A percentile compares a stretch with the other conserved stretches of the same genome.
phyloP scores from a whole-genome alignment of 1,140 invertebrate genomes.

The Arctopsyche grandis region DNA sequence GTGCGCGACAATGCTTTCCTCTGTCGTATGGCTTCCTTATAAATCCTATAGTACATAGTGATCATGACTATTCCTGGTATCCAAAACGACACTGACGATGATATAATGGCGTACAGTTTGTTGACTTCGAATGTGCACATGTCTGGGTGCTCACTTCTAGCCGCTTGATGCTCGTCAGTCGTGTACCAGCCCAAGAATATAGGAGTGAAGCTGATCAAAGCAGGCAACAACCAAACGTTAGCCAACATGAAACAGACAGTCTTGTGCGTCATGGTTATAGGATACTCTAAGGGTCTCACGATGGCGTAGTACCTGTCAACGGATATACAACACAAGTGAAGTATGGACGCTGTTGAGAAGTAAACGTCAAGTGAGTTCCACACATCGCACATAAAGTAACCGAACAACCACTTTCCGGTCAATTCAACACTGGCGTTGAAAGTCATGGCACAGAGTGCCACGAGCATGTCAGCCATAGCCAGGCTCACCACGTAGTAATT shows the following conservation, averaged over 20 bases:
- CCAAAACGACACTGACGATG: constrained; percentile 94
- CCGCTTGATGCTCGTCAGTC: constrained; percentile 78
- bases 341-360: constrained; percentile 92
- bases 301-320: constrained; percentile 94
- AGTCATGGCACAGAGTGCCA: constrained; percentile 93
- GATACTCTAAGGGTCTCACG: constrained; percentile 87
- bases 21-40: constrained; percentile 89
- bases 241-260: constrained; percentile 85
- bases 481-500: constrained; percentile 96
- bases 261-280: constrained; percentile 84
- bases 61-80: constrained; percentile 94
- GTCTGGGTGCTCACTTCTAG: constrained; percentile 76
- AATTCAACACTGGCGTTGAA: constrained; percentile 92
- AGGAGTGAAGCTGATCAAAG: constrained; percentile 94
- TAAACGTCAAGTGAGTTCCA: constrained; percentile 96
- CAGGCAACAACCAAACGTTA: constrained; percentile 90
- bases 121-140: constrained; percentile 90
- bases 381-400: constrained; percentile 89
- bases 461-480: constrained; percentile 90
- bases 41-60: constrained; percentile 90
- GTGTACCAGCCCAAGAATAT: constrained; percentile 95
- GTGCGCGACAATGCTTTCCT: constrained; percentile 84
- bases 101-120: constrained; percentile 88
- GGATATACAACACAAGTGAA: constrained; percentile 94
- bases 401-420: constrained; percentile 86